Percentiles rank a stretch among this genome's conserved stretches.
Conservation (phyloP, 2,888 invertebrate species). For the Trichopoda pennipes region DNA sequence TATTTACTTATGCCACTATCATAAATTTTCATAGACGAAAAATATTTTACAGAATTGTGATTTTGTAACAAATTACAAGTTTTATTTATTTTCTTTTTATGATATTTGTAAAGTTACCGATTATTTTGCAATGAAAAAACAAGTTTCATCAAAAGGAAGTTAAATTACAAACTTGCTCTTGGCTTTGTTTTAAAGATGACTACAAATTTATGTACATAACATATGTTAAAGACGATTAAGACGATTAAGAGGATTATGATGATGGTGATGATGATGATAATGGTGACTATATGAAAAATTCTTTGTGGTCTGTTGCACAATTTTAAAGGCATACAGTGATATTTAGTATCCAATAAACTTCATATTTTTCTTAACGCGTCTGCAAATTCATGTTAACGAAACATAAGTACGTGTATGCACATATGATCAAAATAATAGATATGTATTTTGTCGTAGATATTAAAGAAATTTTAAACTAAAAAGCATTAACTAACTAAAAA, state of each 20-base stretch:
- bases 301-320: conserved; percentile 54
- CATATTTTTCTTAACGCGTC: conserved; percentile 16
- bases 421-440: not conserved
- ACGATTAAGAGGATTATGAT: conserved; percentile 13
- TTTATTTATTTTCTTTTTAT: conserved; percentile 4
- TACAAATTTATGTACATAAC: conserved; percentile 40
- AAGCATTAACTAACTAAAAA: no score
- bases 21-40: not conserved
- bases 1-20: not conserved
- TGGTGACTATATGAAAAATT: conserved; percentile 34
- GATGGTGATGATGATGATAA: conserved; percentile 12
- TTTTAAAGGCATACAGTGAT: conserved; percentile 34
- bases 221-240: conserved; percentile 30
- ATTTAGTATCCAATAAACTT: not conserved
- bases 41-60: not conserved
- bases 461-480: no score
- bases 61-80: conserved; percentile 20
- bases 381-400: no score
- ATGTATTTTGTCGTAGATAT: no score
- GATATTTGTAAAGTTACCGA: not conserved
- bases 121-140: conserved; percentile 11
- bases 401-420: no score
- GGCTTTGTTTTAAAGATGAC: conserved; percentile 49
- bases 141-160: conserved; percentile 50
- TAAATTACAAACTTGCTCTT: conserved; percentile 51